phyloP scores from a whole-genome alignment of 1,140 invertebrate species.

The Pachyrhynchus sulphureomaculatus region DNA sequence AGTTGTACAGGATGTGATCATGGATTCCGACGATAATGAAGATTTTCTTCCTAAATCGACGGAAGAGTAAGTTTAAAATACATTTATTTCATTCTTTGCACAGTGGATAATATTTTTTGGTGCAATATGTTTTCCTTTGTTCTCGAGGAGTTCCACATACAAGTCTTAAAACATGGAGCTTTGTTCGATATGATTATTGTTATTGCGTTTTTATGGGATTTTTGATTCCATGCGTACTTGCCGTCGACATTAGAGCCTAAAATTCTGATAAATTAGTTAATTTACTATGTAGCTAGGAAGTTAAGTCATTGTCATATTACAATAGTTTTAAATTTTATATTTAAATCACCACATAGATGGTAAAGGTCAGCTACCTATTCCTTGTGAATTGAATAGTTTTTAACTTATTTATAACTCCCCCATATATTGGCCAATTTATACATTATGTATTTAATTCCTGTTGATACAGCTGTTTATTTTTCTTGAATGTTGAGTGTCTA shows the following conservation, averaged over 20 bases:
- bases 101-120: not conserved
- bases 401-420: not conserved
- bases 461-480: no score
- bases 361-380: not conserved
- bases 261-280: no score
- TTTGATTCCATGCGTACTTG: no score
- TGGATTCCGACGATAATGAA: constrained; percentile 45
- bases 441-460: no score
- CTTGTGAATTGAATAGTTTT: not conserved
- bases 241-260: no score
- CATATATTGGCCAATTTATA: not conserved
- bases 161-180: not conserved
- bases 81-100: not conserved
- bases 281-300: no score
- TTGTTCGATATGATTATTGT: not conserved
- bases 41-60: constrained; percentile 45
- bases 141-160: not conserved
- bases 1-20: constrained; percentile 42
- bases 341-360: no score
- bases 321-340: no score
- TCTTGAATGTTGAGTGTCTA: no score
- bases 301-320: no score
- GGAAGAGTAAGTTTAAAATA: constrained; percentile 44
- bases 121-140: no score
- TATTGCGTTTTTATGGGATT: not conserved